These are phyloP conservation scores for Polypedilum vanderplanki DNA, from an alignment of 1,140 invertebrate species.

Conservation along the genomic window DNA sequence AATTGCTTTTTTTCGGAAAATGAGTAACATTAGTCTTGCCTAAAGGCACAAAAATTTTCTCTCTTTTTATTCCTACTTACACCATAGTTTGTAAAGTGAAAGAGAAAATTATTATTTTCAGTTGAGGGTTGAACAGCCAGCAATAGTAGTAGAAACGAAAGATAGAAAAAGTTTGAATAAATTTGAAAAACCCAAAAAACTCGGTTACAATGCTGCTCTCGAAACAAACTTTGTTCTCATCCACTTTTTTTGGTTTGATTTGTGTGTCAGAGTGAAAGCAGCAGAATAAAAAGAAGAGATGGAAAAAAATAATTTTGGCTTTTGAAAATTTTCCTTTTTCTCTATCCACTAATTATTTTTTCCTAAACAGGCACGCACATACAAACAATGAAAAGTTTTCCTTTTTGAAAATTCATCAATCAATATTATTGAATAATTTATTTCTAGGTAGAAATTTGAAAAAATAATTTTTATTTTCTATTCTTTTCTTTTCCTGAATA, in stretches of 20 bases:
- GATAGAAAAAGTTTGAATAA: constrained; percentile 17
- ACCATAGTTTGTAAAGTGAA: background rate
- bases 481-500: too few relatives aligned
- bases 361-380: too few relatives aligned
- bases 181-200: constrained; percentile 23
- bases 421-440: constrained; percentile 8
- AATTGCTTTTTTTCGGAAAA: constrained; percentile 22
- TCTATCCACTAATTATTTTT: too few relatives aligned
- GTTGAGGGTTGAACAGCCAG: background rate
- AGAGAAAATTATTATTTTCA: background rate
- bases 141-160: background rate
- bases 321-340: background rate
- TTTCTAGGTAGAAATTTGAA: background rate
- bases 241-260: background rate
- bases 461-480: too few relatives aligned
- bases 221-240: background rate
- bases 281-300: too few relatives aligned
- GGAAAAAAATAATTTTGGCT: background rate
- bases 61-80: too few relatives aligned
- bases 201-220: background rate
- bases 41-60: background rate
- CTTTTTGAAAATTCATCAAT: background rate
- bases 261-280: background rate
- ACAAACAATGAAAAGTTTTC: background rate
- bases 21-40: constrained; percentile 23